Evolutionary conservation across 2,888 invertebrate genomes (phyloP), one percentile per base, ranked within the genome.

Genomic region (Mongoloraphidia duomilia): DNA sequence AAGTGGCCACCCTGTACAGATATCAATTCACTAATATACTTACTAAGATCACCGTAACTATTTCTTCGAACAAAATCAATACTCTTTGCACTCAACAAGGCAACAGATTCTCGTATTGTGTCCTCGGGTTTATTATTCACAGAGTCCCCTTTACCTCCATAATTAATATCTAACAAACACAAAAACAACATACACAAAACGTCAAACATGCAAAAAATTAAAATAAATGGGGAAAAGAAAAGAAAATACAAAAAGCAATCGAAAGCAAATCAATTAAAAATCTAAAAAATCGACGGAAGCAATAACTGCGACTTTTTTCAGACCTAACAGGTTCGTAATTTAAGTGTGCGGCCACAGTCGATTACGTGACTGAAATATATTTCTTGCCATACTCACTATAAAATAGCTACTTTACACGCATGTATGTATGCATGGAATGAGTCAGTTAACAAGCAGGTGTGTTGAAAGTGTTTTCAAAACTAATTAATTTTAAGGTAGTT

Each of bases 11-110:
- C n/a, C n/a, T n/a, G n/a, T n/a, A n/a, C n/a, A n/a, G n/a, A n/a
- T n/a, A n/a, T n/a, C n/a, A n/a, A n/a, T n/a, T n/a, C n/a, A n/a
- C n/a, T 17, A 46, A 48, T 52, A 50, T 47, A 76, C 79, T 73
- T 69, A 80, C 80, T 80, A 54, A 83, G 73, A 65, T 84, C 84
- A 17, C 81, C 80, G 58, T 82, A 83, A 68, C 83, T 84, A 69
- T 82, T 84, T 50, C 84, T 68, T 47, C 83, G 66, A 37, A 80
- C 79, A 65, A 80, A 82, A 56, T 84, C 84, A 56, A 84, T 77
- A 14, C 68, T 67, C 56, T 74, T 76, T 48, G 67, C 69, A 46
- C 69, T 65, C 49, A 74, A 65, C 17, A 76, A 64, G 17, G 48
- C 42, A 52, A 73, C 71, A n/a, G 72, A 63, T 49, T 73, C 72